Evolutionary conservation across 1,140 invertebrate species (phyloP), one percentile per base, ranked within the genome.

Genomic region (Aphaenogaster ashmeadi): DNA sequence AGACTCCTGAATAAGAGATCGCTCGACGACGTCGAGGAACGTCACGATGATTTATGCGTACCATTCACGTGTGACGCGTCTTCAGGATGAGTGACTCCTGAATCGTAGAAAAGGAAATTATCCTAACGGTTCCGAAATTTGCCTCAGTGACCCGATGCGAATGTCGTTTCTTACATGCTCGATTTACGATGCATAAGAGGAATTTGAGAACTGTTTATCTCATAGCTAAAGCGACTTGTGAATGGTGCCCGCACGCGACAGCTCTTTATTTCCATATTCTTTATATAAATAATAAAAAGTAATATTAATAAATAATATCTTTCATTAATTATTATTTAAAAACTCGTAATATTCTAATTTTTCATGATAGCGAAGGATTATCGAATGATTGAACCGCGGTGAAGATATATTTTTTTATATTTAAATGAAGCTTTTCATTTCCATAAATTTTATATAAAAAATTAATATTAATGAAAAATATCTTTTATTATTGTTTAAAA

Each of bases 81-180:
- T 56, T 6, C 15, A 15, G 38, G 21, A 54, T 38, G 47, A 60
- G 13, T 54, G 11, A 41, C 47, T 69, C 3, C 4, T 50, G 8
- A 27, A 56, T 71, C 52, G 36, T 44, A 56, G 66, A 56, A 81
- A 56, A 71, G 47, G 50, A 81, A 71, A 71, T 80, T 38, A 80
- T 66, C 38, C 15, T 79, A 79, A 79, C 21, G 41, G 58, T 0
- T 11, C 47, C 56, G 41, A 79, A 64, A 64, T 78, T 78, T 33
- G 58, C 27, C 27, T 60, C 2, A 4, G 38, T 27, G 15, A 66
- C 21, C 13, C 3, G 4, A 2, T n/a, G 13, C 38, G 8, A 50
- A 38, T 52, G 27, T 36, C 15, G 3, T 15, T 33, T 36, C 41
- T 47, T 3, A 18, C 5, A 47, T 36, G 2, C 47, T 41, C n/a